phyloP scores from a whole-genome alignment of 1,140 invertebrate genomes.

The Chelonus insularis region DNA sequence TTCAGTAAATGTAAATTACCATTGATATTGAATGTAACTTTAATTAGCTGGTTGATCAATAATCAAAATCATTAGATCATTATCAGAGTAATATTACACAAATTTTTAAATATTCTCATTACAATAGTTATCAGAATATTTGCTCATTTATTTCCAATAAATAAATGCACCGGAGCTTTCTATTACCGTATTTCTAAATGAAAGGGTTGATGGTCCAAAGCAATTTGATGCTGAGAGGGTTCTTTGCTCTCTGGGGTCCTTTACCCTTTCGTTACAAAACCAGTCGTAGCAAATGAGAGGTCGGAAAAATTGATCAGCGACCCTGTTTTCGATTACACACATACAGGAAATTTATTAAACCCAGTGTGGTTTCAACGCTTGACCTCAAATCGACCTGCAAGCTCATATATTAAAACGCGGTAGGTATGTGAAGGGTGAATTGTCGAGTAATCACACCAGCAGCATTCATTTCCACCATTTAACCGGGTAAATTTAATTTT shows the following conservation, averaged over 20 bases:
- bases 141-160: background rate
- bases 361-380: conserved; percentile 3
- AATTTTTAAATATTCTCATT: no score
- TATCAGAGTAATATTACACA: background rate
- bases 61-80: no score
- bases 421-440: background rate
- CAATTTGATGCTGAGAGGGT: background rate
- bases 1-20: no score
- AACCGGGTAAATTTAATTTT: background rate
- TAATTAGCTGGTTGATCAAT: no score
- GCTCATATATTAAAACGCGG: conserved; percentile 1
- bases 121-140: no score
- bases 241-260: background rate
- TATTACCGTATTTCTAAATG: no score
- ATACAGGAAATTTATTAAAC: conserved; percentile 7
- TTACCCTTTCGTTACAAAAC: background rate
- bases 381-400: conserved; percentile 8
- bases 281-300: background rate
- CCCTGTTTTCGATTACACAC: background rate
- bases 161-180: no score
- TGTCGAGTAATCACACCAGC: background rate
- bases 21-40: no score
- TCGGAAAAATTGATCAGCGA: conserved; percentile 5
- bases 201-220: background rate
- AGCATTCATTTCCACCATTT: background rate